Conservation (phyloP, 2,888 invertebrate species). For the Reticulitermes lucifugus region DNA sequence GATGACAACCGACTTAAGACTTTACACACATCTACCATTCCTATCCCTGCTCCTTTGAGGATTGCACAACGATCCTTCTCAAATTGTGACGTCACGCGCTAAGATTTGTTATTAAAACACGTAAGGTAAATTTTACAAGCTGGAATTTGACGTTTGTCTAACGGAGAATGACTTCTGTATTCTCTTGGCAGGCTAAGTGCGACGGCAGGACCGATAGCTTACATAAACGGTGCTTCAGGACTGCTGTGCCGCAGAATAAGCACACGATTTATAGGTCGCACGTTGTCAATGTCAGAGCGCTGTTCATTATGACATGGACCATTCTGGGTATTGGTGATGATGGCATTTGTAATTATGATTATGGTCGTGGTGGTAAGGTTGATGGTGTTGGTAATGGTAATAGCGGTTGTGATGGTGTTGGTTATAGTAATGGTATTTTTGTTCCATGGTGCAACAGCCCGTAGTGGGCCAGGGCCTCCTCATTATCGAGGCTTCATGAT, state of each 20-base stretch:
- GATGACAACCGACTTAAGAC: constrained; percentile 14
- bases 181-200: not conserved
- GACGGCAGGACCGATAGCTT: not conserved
- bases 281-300: too few species aligned
- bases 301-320: not conserved
- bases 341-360: not conserved
- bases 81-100: constrained; percentile 14
- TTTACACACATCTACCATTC: not conserved
- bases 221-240: not conserved
- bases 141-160: not conserved
- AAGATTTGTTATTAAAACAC: not conserved
- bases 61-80: not conserved
- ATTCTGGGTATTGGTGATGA: not conserved
- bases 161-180: not conserved
- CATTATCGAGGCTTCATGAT: too few species aligned
- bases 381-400: too few species aligned
- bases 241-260: not conserved
- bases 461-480: too few species aligned
- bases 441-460: too few species aligned
- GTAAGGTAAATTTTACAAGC: not conserved
- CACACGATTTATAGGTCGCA: too few species aligned
- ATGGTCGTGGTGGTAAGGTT: not conserved
- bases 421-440: too few species aligned
- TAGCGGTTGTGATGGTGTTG: too few species aligned
- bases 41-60: not conserved